A percentile compares a stretch with the other conserved stretches of the same genome.
phyloP scores from a whole-genome alignment of 2,113 vertebrate genomes.

The Pelobates fuscus region DNA sequence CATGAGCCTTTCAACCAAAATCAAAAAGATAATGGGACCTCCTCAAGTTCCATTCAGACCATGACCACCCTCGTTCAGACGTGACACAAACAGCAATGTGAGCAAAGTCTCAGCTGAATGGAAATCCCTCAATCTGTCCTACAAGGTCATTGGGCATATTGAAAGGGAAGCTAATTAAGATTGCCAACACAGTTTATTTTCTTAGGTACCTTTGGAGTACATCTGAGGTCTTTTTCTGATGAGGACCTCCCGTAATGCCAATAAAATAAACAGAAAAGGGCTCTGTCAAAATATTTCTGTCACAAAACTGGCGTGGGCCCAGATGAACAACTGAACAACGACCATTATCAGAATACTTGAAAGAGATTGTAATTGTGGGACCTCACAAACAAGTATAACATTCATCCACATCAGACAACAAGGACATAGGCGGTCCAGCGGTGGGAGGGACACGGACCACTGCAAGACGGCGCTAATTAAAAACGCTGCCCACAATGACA shows the following conservation, averaged over 20 bases:
- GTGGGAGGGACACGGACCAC: too few relatives aligned
- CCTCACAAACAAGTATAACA: too few relatives aligned
- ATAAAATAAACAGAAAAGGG: neutral
- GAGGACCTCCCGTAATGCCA: neutral
- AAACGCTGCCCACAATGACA: too few relatives aligned
- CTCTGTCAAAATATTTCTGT: neutral
- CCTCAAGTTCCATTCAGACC: neutral
- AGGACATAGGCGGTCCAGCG: too few relatives aligned
- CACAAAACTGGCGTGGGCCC: neutral
- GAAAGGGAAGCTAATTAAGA: neutral
- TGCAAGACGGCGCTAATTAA: too few relatives aligned
- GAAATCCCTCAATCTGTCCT: neutral
- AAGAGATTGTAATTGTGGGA: too few relatives aligned
- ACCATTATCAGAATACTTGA: too few relatives aligned
- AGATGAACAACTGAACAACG: too few relatives aligned
- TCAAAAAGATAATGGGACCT: constrained; percentile 2
- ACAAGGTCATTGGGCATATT: neutral
- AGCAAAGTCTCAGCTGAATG: neutral
- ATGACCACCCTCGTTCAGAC: neutral
- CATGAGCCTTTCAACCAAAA: neutral
- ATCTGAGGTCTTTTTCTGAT: neutral
- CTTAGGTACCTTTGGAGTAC: neutral
- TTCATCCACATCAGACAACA: too few relatives aligned
- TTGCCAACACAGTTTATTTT: neutral
- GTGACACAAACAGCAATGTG: neutral